phyloP scores from a whole-genome alignment of 2,888 invertebrate species.

The Ernsta delagoae region DNA sequence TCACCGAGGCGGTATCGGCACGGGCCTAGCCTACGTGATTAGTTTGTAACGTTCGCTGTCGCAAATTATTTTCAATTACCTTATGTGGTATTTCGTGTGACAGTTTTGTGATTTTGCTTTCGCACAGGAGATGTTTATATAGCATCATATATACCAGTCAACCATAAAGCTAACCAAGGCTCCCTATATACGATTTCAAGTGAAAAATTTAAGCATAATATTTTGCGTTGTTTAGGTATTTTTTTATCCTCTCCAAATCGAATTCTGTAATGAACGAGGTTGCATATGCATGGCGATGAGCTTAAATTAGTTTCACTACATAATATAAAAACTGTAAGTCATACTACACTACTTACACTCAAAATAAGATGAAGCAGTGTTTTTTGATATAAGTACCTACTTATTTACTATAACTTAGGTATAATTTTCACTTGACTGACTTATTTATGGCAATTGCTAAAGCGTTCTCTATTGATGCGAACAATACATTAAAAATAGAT shows the following conservation, averaged over 20 bases:
- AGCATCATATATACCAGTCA: too few relatives aligned
- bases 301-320: too few relatives aligned
- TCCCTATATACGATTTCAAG: too few relatives aligned
- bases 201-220: too few relatives aligned
- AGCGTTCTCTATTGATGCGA: not conserved
- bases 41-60: conserved; percentile 21
- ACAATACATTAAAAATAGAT: conserved; percentile 12
- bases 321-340: too few relatives aligned
- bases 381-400: not conserved
- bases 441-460: not conserved
- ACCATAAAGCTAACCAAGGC: too few relatives aligned
- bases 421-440: conserved; percentile 1
- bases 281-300: too few relatives aligned
- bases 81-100: not conserved
- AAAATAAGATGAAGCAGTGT: not conserved
- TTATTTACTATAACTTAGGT: not conserved
- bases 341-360: not conserved
- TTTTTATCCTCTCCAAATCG: too few relatives aligned
- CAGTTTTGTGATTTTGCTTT: not conserved
- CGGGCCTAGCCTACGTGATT: conserved; percentile 40
- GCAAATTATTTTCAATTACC: conserved; percentile 23
- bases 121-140: too few relatives aligned
- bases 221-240: too few relatives aligned
- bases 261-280: too few relatives aligned
- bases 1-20: conserved; percentile 42